phyloP scores from a whole-genome alignment of 1,140 invertebrate species.

The Drosophila bifasciata region DNA sequence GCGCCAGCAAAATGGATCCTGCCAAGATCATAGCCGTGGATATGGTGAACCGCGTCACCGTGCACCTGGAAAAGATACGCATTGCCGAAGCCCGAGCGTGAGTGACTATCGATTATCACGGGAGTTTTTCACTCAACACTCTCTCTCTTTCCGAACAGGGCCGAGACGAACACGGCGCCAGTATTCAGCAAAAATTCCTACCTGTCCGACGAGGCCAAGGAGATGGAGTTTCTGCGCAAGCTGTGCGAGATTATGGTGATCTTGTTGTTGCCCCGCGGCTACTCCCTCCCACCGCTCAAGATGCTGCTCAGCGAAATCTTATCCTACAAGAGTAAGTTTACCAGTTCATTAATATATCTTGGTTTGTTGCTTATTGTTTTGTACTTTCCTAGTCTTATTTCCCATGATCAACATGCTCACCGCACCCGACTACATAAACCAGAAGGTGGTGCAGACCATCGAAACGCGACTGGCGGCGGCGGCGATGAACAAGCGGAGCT shows the following conservation, averaged over 20 bases:
- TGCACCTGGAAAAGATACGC: slow-evolving; percentile 94
- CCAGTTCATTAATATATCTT: not conserved
- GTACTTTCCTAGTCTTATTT: slow-evolving; percentile 88
- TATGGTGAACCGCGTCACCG: slow-evolving; percentile 89
- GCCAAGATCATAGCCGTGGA: slow-evolving; percentile 93
- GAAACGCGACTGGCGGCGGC: slow-evolving; percentile 91
- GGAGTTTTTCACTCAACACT: not conserved
- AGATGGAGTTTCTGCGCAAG: slow-evolving; percentile 92
- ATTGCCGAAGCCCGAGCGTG: slow-evolving; percentile 90
- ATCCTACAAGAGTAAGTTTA: slow-evolving; percentile 90
- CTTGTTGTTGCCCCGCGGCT: slow-evolving; percentile 91
- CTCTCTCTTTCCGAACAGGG: slow-evolving; percentile 76
- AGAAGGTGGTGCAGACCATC: slow-evolving; percentile 93
- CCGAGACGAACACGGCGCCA: slow-evolving; percentile 86
- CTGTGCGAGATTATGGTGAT: slow-evolving; percentile 92
- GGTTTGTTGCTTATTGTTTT: too few species aligned
- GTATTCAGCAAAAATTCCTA: slow-evolving; percentile 91
- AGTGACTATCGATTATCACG: slow-evolving; percentile 75
- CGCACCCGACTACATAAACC: slow-evolving; percentile 96
- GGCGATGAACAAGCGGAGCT: slow-evolving; percentile 91
- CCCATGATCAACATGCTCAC: slow-evolving; percentile 93
- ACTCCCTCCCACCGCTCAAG: slow-evolving; percentile 90
- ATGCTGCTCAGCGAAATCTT: slow-evolving; percentile 93
- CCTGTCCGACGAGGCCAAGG: slow-evolving; percentile 89
- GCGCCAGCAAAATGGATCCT: slow-evolving; percentile 90